Base-by-base conservation (phyloP, 2,888 invertebrate genomes). In the Alloscopus bannaensis region DNA sequence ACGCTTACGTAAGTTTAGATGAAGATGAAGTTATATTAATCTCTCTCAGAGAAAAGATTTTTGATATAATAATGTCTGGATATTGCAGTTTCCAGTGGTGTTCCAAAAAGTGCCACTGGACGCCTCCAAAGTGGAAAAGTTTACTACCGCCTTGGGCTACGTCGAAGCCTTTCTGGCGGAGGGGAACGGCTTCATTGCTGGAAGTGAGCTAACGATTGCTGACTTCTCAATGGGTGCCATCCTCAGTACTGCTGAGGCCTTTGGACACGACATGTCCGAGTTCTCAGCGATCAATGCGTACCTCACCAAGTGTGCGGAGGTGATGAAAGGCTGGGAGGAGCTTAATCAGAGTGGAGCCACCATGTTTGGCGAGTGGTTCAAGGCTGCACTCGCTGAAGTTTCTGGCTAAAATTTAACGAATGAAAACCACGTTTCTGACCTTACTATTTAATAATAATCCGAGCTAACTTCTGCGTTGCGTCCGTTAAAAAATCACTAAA, bases 251-350 rank as follows among this genome's bases (percentile, higher is more conserved):
- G 70, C 85, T 31, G 77, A 83, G 36, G 83, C 59, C 86, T 31
- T 29, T 59, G 8, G 89, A 11, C 42, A 92, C 81, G 94, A 95
- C 87, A 87, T 95, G 82, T 90, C 91, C 87, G 91, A 92, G 86
- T 94, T 91, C 89, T 88, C 91, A 59, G 94, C 94, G 86, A 90
- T 94, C 73, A 88, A 89, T 76, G 93, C 90, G 71, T 93, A 93
- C 92, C 89, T 90, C 84, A 89, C 89, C 18, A 91, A 90, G 73
- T 89, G 91, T 72, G 92, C 93, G 88, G 87, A 88, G n/a, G 90
- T 90, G 24, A 90, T 91, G 42, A 90, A 91, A 1, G 92, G 91
- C 47, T 93, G 91, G 87, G 89, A 88, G 6, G 89, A 90, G 71
- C 84, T 86, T 3, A 90, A 90, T 72, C 81, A 84, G 40, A 73